A percentile compares a stretch with the other conserved stretches of the same genome.
phyloP scores from a whole-genome alignment of 2,888 invertebrate species.

The Diarsia rubi region DNA sequence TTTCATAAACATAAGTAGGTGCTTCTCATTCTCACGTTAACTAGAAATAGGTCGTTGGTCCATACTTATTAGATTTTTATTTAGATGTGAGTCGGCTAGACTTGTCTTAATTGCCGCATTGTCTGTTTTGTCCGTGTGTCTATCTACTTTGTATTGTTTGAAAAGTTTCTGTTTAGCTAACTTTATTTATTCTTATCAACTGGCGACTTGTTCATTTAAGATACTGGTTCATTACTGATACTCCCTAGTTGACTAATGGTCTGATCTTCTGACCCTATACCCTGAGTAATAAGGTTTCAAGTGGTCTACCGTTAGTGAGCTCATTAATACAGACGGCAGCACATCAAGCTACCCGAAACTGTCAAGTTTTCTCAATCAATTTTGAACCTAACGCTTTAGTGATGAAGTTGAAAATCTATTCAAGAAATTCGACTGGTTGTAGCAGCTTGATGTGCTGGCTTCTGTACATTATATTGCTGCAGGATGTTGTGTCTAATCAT shows the following conservation, averaged over 20 bases:
- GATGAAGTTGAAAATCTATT: too few species aligned
- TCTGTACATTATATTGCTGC: neutral
- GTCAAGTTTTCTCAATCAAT: too few species aligned
- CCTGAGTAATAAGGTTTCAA: neutral
- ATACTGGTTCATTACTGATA: neutral
- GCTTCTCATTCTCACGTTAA: constrained; percentile 43
- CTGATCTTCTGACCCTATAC: neutral
- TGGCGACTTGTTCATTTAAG: neutral
- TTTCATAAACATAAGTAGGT: constrained; percentile 16
- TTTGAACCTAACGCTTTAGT: too few species aligned
- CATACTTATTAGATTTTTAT: constrained; percentile 47
- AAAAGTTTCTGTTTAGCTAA: neutral
- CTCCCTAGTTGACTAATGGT: neutral
- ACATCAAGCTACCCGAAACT: too few species aligned
- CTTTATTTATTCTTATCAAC: neutral
- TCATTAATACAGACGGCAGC: neutral
- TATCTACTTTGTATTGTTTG: constrained; percentile 16
- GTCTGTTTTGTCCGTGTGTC: constrained; percentile 25
- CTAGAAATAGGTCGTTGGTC: constrained; percentile 38
- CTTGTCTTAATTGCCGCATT: constrained; percentile 40
- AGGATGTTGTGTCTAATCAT: neutral
- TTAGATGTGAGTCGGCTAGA: constrained; percentile 41
- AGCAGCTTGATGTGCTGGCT: too few species aligned
- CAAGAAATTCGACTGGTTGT: too few species aligned
- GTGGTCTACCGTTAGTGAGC: neutral